These are phyloP conservation scores for Cylas formicarius DNA, from an alignment of 1,140 invertebrate genomes.

Conservation along the genomic window DNA sequence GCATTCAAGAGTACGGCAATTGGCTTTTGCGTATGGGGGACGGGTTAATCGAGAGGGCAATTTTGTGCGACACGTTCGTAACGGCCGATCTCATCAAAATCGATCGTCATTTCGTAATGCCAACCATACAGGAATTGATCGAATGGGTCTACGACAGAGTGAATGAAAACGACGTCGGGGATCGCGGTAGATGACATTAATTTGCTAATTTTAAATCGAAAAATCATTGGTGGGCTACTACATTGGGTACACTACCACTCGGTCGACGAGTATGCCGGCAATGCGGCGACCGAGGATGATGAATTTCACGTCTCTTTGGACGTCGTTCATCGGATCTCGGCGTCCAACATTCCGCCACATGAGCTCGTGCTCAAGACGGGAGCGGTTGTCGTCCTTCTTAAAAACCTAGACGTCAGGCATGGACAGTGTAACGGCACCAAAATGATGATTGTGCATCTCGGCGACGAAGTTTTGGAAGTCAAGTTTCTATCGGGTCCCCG, in stretches of 20 bases:
- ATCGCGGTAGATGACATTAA: not conserved
- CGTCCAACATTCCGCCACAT: not conserved
- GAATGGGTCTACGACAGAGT: not conserved
- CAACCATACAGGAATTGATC: not conserved
- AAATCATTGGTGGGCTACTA: no score
- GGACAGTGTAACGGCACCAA: conserved; percentile 1
- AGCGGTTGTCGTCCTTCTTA: not conserved
- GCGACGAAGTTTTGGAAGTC: no score
- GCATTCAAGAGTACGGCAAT: no score
- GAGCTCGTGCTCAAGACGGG: not conserved
- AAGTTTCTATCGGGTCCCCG: no score
- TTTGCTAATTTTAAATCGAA: not conserved
- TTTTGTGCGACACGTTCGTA: no score
- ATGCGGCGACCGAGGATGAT: not conserved
- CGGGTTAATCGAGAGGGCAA: no score
- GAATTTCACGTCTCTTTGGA: conserved; percentile 1
- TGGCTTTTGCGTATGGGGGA: no score
- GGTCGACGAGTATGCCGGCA: not conserved
- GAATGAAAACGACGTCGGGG: no score
- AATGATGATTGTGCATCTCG: conserved; percentile 1
- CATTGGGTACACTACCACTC: no score
- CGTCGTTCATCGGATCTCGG: not conserved
- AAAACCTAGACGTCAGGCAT: not conserved
- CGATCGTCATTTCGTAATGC: not conserved
- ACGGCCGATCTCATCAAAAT: not conserved